phyloP scores from a whole-genome alignment of 2,888 invertebrate genomes.

The Pyrgus malvae region DNA sequence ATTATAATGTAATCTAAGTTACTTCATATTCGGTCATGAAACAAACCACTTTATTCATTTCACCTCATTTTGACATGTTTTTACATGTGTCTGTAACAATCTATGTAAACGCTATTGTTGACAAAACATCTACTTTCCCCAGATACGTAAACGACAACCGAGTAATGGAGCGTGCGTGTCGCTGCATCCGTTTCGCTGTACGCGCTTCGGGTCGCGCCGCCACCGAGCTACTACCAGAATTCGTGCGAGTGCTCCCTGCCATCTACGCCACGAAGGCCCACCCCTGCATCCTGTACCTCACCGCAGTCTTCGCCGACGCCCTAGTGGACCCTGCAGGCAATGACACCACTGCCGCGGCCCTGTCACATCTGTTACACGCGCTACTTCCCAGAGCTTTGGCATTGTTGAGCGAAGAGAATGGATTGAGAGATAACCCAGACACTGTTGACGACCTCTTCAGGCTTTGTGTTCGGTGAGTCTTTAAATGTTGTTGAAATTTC shows the following conservation, averaged over 20 bases:
- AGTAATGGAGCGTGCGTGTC: slow-evolving; percentile 95
- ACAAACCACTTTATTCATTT: too few relatives aligned
- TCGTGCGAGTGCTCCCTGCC: slow-evolving; percentile 88
- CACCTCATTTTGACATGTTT: too few relatives aligned
- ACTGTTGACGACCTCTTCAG: slow-evolving; percentile 98
- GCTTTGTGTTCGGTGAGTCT: slow-evolving; percentile 84
- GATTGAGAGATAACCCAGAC: slow-evolving; percentile 91
- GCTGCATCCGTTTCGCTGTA: slow-evolving; percentile 93
- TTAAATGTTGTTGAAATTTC: too few relatives aligned
- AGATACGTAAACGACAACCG: slow-evolving; percentile 85
- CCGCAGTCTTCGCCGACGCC: slow-evolving; percentile 88
- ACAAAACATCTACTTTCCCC: too few relatives aligned
- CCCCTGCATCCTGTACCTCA: slow-evolving; percentile 89
- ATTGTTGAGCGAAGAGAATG: slow-evolving; percentile 81
- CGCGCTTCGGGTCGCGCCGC: slow-evolving; percentile 92
- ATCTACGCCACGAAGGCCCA: slow-evolving; percentile 82
- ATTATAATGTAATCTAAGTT: too few relatives aligned
- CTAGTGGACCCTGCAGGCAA: background rate
- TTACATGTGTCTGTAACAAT: too few relatives aligned
- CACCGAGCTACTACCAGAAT: slow-evolving; percentile 87
- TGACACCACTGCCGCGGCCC: slow-evolving; percentile 85
- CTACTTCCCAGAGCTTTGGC: slow-evolving; percentile 90
- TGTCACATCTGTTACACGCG: slow-evolving; percentile 94
- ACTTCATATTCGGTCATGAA: too few relatives aligned
- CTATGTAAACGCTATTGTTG: too few relatives aligned